A percentile compares a stretch with the other conserved stretches of the same genome.
These are phyloP conservation scores for Lydus trimaculatus DNA, from an alignment of 2,888 invertebrate genomes.

Conservation along the genomic window DNA sequence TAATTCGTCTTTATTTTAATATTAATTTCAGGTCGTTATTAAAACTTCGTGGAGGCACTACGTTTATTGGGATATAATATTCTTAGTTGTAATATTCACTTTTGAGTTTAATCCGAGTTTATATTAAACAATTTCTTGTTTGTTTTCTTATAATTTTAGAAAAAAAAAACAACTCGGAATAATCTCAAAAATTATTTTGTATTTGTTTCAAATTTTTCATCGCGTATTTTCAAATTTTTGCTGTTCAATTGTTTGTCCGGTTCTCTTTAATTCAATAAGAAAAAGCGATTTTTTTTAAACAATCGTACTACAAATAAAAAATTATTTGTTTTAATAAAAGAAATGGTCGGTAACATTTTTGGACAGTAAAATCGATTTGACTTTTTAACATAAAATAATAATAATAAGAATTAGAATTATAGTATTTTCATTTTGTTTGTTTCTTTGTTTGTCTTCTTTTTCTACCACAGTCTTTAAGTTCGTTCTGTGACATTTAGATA, in stretches of 20 bases:
- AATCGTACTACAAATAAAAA: not conserved
- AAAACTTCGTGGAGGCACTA: constrained; percentile 45
- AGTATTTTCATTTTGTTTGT: not conserved
- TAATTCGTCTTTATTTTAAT: constrained; percentile 50
- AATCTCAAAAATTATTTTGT: constrained; percentile 7
- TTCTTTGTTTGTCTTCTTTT: constrained; percentile 13
- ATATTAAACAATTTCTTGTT: constrained; percentile 8
- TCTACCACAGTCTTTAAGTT: constrained; percentile 15
- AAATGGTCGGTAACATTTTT: constrained; percentile 19
- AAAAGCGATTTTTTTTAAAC: not conserved
- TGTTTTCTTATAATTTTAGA: not conserved
- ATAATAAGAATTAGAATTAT: not conserved
- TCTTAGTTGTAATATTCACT: constrained; percentile 26
- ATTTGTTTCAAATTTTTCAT: constrained; percentile 18
- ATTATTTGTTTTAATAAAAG: not conserved
- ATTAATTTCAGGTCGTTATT: constrained; percentile 56
- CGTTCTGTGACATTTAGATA: constrained; percentile 41
- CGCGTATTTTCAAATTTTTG: constrained; percentile 14
- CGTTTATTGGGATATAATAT: constrained; percentile 38
- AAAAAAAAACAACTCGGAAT: not conserved
- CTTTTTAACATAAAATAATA: not conserved
- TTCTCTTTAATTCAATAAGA: constrained; percentile 14
- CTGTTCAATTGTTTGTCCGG: constrained; percentile 17
- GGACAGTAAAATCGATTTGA: constrained; percentile 12
- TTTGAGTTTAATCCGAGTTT: constrained; percentile 22